A percentile compares a stretch with the other conserved stretches of the same genome.
Conservation (phyloP, 2,888 invertebrate genomes). For the Folsomia candida region DNA sequence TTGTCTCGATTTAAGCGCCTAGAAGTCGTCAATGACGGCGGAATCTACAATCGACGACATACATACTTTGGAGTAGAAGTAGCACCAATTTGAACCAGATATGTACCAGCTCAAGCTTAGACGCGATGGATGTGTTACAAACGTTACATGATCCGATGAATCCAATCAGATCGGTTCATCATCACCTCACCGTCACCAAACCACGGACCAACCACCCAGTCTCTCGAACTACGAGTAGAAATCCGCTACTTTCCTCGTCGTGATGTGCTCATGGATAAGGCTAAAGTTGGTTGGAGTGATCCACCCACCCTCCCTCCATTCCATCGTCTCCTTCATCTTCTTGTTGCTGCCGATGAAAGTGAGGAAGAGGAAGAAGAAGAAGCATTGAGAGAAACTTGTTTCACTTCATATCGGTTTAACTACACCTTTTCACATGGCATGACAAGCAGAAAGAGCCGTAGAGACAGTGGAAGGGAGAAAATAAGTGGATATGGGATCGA, state of each 20-base stretch:
- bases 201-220: too few relatives aligned
- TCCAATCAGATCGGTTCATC: background rate
- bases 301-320: background rate
- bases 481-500: slow-evolving; percentile 5
- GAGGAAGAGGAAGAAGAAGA: background rate
- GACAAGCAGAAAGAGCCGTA: slow-evolving; percentile 3
- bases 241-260: background rate
- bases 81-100: background rate
- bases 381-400: background rate
- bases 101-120: background rate
- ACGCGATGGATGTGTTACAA: background rate
- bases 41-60: too few relatives aligned
- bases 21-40: too few relatives aligned
- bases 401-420: slow-evolving; percentile 5
- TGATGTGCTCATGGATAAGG: background rate
- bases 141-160: background rate
- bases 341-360: background rate
- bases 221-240: too few relatives aligned
- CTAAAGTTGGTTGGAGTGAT: background rate
- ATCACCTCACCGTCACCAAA: too few relatives aligned
- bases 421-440: background rate
- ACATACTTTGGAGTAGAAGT: too few relatives aligned
- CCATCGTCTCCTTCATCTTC: background rate
- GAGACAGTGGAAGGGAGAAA: slow-evolving; percentile 5
- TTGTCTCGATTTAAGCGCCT: too few relatives aligned